Percentiles rank a stretch among this genome's conserved stretches.
Conservation (phyloP, 2,797 vertebrate genomes). For the Pangasius sanitwongsei region DNA sequence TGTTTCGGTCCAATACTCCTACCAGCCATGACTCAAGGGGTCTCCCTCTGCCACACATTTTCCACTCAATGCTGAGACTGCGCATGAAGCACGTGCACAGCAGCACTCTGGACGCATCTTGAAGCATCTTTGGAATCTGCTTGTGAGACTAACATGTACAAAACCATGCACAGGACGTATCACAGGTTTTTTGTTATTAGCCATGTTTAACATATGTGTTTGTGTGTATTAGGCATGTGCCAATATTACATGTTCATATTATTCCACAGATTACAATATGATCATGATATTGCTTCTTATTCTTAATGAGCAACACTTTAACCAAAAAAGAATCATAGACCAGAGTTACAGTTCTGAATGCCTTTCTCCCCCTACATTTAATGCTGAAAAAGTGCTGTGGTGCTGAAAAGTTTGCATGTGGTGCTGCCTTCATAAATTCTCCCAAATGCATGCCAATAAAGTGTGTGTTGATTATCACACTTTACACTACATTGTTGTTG, state of each 20-base stretch:
- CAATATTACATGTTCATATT: not conserved
- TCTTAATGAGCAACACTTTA: not conserved
- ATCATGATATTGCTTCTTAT: not conserved
- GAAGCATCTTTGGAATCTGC: conserved; percentile 45
- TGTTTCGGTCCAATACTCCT: conserved; percentile 64
- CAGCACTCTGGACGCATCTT: conserved; percentile 27
- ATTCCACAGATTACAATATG: not conserved
- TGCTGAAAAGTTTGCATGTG: not conserved
- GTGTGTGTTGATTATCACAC: not conserved
- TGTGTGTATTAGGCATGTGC: not conserved
- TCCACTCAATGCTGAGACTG: conserved; percentile 44
- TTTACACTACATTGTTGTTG: not conserved
- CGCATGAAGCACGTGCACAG: conserved; percentile 20
- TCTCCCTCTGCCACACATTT: conserved; percentile 49
- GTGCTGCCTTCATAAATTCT: not conserved
- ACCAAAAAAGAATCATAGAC: not conserved
- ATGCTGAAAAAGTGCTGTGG: not conserved
- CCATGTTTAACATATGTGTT: conserved; percentile 6
- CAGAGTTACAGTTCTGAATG: not conserved
- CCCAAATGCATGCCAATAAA: not conserved
- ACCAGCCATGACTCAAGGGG: conserved; percentile 68
- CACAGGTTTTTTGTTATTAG: conserved; percentile 1
- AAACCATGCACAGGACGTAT: not conserved
- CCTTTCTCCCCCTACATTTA: not conserved
- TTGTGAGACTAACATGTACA: conserved; percentile 26